phyloP scores from a whole-genome alignment of 1,140 invertebrate genomes.

The Drosophila bipectinata region DNA sequence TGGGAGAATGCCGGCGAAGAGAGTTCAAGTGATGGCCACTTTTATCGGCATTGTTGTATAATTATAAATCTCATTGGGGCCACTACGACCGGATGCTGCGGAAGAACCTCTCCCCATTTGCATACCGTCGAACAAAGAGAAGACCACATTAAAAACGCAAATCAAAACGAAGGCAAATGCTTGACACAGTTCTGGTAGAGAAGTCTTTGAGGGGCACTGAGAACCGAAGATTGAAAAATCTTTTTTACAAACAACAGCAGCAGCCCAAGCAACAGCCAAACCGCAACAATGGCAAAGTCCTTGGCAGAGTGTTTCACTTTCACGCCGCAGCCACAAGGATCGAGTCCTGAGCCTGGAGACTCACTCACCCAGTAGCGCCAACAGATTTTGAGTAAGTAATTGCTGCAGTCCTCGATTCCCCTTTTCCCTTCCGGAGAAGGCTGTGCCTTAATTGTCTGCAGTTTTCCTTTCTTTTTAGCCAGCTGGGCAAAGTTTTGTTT shows the following conservation, averaged over 20 bases:
- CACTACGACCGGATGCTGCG: conserved; percentile 13
- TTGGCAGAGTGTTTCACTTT: conserved; percentile 78
- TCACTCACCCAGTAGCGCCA: conserved; percentile 28
- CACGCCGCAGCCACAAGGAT: conserved; percentile 68
- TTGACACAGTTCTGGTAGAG: conserved; percentile 63
- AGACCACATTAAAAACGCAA: conserved; percentile 42
- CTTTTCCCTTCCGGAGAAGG: conserved; percentile 10
- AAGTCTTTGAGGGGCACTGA: not conserved
- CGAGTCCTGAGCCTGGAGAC: conserved; percentile 62
- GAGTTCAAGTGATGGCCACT: conserved; percentile 36
- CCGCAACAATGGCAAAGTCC: conserved; percentile 76
- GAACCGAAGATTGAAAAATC: conserved; percentile 37
- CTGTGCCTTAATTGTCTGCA: conserved; percentile 72
- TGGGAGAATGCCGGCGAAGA: not conserved
- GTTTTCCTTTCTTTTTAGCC: conserved; percentile 67
- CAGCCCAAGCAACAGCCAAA: conserved; percentile 41
- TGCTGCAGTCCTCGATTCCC: conserved; percentile 70
- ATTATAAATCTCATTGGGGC: conserved; percentile 33
- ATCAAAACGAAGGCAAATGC: conserved; percentile 57
- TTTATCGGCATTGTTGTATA: conserved; percentile 35
- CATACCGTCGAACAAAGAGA: conserved; percentile 12
- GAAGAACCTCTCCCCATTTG: conserved; percentile 26
- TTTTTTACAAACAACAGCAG: conserved; percentile 54
- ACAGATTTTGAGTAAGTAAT: conserved; percentile 78
- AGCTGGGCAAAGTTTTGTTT: conserved; percentile 37